A percentile compares a stretch with the other conserved stretches of the same genome.
Conservation (phyloP, 2,113 vertebrate genomes). For the Strigops habroptila region DNA sequence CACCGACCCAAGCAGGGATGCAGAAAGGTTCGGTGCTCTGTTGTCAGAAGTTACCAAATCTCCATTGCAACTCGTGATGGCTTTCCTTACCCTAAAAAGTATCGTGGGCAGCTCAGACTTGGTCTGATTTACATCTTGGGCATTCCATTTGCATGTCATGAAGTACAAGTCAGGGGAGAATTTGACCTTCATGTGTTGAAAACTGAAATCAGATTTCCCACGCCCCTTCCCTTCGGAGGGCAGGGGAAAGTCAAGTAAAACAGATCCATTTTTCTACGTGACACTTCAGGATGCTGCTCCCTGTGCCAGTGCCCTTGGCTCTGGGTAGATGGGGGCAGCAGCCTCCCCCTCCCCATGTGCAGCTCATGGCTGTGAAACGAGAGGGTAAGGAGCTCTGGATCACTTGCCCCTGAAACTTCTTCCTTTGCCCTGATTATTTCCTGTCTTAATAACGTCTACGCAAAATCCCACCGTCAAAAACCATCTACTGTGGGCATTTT, state of each 20-base stretch:
- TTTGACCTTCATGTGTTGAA: background rate
- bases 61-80: accelerated
- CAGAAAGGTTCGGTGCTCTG: background rate
- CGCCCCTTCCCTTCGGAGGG: background rate
- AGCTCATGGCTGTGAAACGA: background rate
- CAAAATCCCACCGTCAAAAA: background rate
- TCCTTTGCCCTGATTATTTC: background rate
- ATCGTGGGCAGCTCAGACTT: background rate
- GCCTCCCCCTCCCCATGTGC: background rate
- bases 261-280: background rate
- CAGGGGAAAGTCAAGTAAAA: background rate
- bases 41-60: background rate
- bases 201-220: background rate
- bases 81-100: background rate
- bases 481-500: background rate
- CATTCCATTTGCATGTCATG: background rate
- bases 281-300: background rate
- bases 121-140: background rate
- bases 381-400: background rate
- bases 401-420: background rate
- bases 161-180: background rate
- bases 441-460: background rate
- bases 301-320: background rate
- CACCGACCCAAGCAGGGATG: background rate
- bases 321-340: background rate